These are phyloP conservation scores for Marisa cornuarietis DNA, from an alignment of 1,140 invertebrate species.

Conservation along the genomic window DNA sequence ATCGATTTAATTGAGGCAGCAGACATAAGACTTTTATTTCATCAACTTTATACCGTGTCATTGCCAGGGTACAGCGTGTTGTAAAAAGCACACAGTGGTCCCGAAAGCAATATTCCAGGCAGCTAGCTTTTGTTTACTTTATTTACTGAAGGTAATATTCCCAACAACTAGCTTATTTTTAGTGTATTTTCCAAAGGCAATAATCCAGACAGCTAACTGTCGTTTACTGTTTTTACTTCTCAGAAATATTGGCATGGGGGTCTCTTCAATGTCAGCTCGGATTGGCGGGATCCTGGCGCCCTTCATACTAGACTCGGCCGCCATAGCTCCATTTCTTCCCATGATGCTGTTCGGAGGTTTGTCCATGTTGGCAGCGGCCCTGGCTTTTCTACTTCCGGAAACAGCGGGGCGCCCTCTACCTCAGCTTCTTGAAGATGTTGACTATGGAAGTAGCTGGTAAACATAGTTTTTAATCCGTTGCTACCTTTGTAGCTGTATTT, in stretches of 20 bases:
- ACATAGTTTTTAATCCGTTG: too few relatives aligned
- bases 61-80: too few relatives aligned
- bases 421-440: constrained; percentile 42
- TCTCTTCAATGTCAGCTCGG: constrained; percentile 45
- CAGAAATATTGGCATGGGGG: constrained; percentile 50
- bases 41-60: too few relatives aligned
- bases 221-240: neutral
- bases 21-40: too few relatives aligned
- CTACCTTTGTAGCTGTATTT: too few relatives aligned
- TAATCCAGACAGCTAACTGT: too few relatives aligned
- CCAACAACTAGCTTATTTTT: neutral
- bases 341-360: constrained; percentile 41
- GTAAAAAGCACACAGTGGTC: too few relatives aligned
- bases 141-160: neutral
- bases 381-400: constrained; percentile 47
- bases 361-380: constrained; percentile 36
- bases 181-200: too few relatives aligned
- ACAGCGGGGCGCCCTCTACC: constrained; percentile 42
- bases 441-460: constrained; percentile 4
- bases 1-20: too few relatives aligned
- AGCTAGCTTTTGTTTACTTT: too few relatives aligned
- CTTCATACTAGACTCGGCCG: constrained; percentile 35
- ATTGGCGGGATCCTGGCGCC: constrained; percentile 47
- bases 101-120: too few relatives aligned
- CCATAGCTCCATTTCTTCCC: constrained; percentile 35